Evolutionary conservation across 2,113 vertebrate species (phyloP).

Genomic region (Chaenogobius annularis): DNA sequence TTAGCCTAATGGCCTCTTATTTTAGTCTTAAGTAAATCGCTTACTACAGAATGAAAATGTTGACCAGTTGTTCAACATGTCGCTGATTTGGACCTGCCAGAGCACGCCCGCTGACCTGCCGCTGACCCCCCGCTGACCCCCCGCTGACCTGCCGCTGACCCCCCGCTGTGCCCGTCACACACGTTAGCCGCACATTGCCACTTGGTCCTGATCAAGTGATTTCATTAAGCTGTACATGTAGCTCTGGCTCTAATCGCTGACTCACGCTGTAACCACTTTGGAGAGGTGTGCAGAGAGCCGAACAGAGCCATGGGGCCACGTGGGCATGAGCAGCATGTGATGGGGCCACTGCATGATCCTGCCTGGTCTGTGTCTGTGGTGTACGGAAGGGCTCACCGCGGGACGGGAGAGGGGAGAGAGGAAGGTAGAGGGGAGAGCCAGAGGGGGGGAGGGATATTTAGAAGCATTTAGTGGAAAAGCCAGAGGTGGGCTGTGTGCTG

Average conservation of each 20-base stretch:
- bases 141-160: conserved; percentile 6
- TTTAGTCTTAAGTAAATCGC: too few species aligned
- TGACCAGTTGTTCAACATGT: not conserved
- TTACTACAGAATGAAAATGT: not conserved
- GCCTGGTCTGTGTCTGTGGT: conserved; percentile 15
- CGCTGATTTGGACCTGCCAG: not conserved
- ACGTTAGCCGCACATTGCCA: not conserved
- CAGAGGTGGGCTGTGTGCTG: not conserved
- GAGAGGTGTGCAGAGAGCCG: not conserved
- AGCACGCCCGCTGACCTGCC: not conserved
- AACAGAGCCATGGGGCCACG: conserved; percentile 4
- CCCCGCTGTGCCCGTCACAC: not conserved
- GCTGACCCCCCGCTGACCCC: not conserved
- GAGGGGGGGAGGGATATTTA: not conserved
- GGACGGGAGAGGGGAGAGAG: not conserved
- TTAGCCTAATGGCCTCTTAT: too few species aligned
- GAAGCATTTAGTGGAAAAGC: not conserved
- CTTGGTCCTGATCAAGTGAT: not conserved
- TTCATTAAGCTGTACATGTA: not conserved
- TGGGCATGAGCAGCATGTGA: conserved; percentile 46
- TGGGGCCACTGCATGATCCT: conserved; percentile 19
- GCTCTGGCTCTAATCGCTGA: not conserved
- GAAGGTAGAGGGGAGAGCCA: not conserved
- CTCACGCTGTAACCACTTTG: conserved; percentile 13
- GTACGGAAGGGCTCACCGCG: not conserved